These are phyloP conservation scores for Coracias cyanogaster DNA, from an alignment of 2,797 vertebrate genomes.

Conservation along the genomic window DNA sequence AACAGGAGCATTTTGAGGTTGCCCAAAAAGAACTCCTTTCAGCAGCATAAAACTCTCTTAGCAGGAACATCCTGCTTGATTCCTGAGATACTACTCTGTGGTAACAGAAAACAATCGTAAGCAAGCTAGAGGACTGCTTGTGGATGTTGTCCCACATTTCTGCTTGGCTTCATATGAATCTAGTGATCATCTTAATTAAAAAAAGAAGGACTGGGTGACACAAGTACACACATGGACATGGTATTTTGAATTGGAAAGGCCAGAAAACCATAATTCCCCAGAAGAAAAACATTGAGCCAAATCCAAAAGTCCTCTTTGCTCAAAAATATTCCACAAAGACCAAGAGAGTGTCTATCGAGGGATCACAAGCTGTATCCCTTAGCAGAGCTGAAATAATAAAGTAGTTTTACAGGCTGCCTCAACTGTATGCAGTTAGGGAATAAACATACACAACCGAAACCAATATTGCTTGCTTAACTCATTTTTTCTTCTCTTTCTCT, in stretches of 20 bases:
- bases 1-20: background rate
- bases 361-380: background rate
- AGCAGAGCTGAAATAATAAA: background rate
- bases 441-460: background rate
- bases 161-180: slow-evolving; percentile 44
- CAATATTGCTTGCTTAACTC: background rate
- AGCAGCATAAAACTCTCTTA: background rate
- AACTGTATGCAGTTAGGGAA: background rate
- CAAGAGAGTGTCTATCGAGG: background rate
- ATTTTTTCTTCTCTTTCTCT: background rate
- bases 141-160: slow-evolving; percentile 32
- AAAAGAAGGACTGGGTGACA: slow-evolving; percentile 37
- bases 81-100: background rate
- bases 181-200: slow-evolving; percentile 43
- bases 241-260: slow-evolving; percentile 49
- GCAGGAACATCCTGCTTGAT: background rate
- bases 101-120: background rate
- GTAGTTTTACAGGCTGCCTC: background rate
- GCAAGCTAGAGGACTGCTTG: background rate
- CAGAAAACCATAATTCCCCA: slow-evolving; percentile 48
- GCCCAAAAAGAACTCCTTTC: background rate
- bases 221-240: background rate
- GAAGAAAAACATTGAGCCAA: background rate
- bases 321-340: background rate
- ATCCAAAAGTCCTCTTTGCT: background rate